Evolutionary conservation across 2,888 invertebrate genomes (phyloP).

Genomic region (Willowsia nigromaculata): DNA sequence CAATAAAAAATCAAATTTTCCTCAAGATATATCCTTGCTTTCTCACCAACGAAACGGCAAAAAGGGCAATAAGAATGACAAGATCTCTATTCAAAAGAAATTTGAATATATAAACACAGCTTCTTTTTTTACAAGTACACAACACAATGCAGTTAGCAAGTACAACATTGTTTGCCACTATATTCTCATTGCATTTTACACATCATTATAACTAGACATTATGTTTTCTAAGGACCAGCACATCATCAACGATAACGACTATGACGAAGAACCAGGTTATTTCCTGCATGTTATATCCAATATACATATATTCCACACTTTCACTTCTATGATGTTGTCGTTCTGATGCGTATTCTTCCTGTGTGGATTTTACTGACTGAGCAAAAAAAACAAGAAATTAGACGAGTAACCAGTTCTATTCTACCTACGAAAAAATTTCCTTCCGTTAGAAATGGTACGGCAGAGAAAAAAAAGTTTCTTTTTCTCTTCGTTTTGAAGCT

Average conservation of each 20-base stretch:
- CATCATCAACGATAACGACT: slow-evolving; percentile 63
- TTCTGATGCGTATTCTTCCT: background rate
- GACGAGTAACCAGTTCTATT: background rate
- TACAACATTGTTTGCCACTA: background rate
- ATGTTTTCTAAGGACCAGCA: slow-evolving; percentile 26
- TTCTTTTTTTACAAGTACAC: background rate
- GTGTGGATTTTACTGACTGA: background rate
- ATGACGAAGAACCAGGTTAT: slow-evolving; percentile 49
- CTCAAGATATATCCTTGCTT: background rate
- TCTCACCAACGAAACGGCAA: background rate
- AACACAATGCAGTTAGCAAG: background rate
- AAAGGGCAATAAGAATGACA: background rate
- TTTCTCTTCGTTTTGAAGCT: background rate
- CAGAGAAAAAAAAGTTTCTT: background rate
- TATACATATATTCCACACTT: background rate
- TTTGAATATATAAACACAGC: background rate
- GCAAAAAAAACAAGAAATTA: slow-evolving; percentile 26
- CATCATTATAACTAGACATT: slow-evolving; percentile 65
- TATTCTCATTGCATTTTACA: slow-evolving; percentile 25
- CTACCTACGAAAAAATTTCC: background rate
- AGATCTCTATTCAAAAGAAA: background rate
- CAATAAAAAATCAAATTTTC: slow-evolving; percentile 39
- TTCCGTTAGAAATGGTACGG: background rate
- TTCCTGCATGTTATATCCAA: background rate
- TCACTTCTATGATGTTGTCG: background rate